Evolutionary conservation across 1,140 invertebrate species (phyloP), one percentile per base, ranked within the genome.

Genomic region (Maniola jurtina): DNA sequence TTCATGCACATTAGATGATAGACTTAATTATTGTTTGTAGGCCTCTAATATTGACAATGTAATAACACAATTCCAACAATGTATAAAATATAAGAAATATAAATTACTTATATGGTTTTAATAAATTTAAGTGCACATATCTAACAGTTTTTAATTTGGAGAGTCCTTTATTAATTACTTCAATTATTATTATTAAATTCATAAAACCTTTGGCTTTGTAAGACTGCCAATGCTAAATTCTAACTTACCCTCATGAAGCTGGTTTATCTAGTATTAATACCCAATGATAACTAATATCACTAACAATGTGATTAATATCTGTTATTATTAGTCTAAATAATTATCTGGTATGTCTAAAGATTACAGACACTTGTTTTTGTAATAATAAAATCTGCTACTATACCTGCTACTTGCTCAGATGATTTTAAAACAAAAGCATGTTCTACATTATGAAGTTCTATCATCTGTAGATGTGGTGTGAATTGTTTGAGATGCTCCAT

Each of bases 351-450:
- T n/a, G n/a, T n/a, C n/a, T 25, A 25, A 4, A 25, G 25, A 25
- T 25, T 25, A 25, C 25, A 25, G 25, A 25, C 25, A 10, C 34
- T 64, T n/a, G 11, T 50, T 65, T 68, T 68, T 35, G 54, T 40
- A 47, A 74, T 81, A 16, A 88, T 84, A 74, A 72, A 79, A 15
- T 79, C 72, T 33, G 75, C 64, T 14, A 83, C 84, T 69, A 84
- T 80, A 58, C 69, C 63, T n/a, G 86, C 86, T 56, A 88, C 72
- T 50, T 25, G n/a, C 61, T 81, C 68, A 60, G 86, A 87, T 34
- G 83, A 87, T 77, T 83, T 84, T 25, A 90, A 70, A 16, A 90
- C 83, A 82, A 89, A 90, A 57, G 80, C 74, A 73, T 90, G 88
- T 59, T 75, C 75, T 57, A 79, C 69, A 61, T 78, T 56, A 5